Percentiles rank a stretch among this genome's conserved stretches.
These are phyloP conservation scores for Auanema freiburgensis DNA, from an alignment of 2,888 invertebrate species.

Conservation along the genomic window DNA sequence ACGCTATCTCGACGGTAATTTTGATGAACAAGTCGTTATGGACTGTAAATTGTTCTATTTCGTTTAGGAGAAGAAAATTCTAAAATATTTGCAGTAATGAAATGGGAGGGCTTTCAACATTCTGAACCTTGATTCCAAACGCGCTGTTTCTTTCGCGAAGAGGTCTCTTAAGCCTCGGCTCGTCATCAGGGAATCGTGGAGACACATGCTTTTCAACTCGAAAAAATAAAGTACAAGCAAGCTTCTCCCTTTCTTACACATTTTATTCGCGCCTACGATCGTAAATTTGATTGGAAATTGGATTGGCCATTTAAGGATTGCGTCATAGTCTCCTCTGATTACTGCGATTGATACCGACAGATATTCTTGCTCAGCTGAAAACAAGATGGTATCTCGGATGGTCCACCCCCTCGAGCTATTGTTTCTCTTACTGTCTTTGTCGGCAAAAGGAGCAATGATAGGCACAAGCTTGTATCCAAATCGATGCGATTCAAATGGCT, in stretches of 20 bases:
- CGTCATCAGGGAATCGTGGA: background rate
- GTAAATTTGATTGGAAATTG: slow-evolving; percentile 4
- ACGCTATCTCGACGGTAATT: slow-evolving; percentile 2
- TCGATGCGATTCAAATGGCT: too few species aligned
- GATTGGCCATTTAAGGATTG: slow-evolving; percentile 5
- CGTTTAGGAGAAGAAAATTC: slow-evolving; percentile 5
- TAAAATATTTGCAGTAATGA: slow-evolving; percentile 3
- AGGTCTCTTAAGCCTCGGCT: background rate
- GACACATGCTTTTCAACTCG: background rate
- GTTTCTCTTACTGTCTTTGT: background rate
- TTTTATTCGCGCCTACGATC: background rate
- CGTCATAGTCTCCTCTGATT: slow-evolving; percentile 2
- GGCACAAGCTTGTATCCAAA: slow-evolving; percentile 1
- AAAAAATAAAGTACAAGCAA: too few species aligned
- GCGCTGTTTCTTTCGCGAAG: slow-evolving; percentile 5
- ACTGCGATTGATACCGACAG: slow-evolving; percentile 3
- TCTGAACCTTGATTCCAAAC: background rate
- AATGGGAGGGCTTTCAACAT: background rate
- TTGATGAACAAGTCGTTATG: slow-evolving; percentile 1
- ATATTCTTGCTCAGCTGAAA: slow-evolving; percentile 3
- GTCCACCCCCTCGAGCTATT: background rate
- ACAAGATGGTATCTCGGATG: background rate
- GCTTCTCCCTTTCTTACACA: too few species aligned
- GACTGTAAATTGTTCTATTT: background rate
- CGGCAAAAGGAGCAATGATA: background rate